phyloP scores from a whole-genome alignment of 1,140 invertebrate species.

The Drosophila equinoxialis region DNA sequence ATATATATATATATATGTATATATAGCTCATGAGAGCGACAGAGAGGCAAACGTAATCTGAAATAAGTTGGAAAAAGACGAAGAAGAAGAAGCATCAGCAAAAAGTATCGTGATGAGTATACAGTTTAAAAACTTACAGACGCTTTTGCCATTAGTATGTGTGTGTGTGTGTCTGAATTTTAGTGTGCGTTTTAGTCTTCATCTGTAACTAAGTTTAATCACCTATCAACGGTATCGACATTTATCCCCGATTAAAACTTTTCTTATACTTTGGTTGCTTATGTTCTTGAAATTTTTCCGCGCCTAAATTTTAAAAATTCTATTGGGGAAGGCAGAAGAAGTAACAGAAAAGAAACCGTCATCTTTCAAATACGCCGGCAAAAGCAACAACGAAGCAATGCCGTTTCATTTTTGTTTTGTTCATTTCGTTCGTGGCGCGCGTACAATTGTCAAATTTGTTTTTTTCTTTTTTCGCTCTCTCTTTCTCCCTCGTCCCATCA shows the following conservation, averaged over 20 bases:
- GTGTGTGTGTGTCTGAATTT: slow-evolving; percentile 19
- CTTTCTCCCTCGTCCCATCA: slow-evolving; percentile 47
- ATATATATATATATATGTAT: slow-evolving; percentile 39
- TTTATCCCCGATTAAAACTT: slow-evolving; percentile 2
- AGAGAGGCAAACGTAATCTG: slow-evolving; percentile 74
- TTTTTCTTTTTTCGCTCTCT: slow-evolving; percentile 30
- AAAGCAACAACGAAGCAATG: slow-evolving; percentile 55
- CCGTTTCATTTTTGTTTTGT: slow-evolving; percentile 81
- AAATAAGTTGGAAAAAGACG: slow-evolving; percentile 69
- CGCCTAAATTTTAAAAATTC: slow-evolving; percentile 64
- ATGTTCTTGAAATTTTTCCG: slow-evolving; percentile 35
- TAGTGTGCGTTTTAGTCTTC: slow-evolving; percentile 27
- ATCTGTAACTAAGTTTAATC: slow-evolving; percentile 41
- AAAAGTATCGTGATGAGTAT: slow-evolving; percentile 78
- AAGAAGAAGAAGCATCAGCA: slow-evolving; percentile 74
- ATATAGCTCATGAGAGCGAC: slow-evolving; percentile 55
- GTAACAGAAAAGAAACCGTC: slow-evolving; percentile 53
- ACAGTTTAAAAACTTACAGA: slow-evolving; percentile 75
- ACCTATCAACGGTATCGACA: slow-evolving; percentile 2
- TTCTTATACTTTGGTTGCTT: neutral
- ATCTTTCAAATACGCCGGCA: slow-evolving; percentile 67
- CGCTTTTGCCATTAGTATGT: slow-evolving; percentile 39
- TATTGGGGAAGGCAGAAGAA: slow-evolving; percentile 35
- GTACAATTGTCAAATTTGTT: slow-evolving; percentile 81
- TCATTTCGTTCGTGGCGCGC: slow-evolving; percentile 80